phyloP scores from a whole-genome alignment of 2,797 vertebrate genomes.

The Nannoperca australis region DNA sequence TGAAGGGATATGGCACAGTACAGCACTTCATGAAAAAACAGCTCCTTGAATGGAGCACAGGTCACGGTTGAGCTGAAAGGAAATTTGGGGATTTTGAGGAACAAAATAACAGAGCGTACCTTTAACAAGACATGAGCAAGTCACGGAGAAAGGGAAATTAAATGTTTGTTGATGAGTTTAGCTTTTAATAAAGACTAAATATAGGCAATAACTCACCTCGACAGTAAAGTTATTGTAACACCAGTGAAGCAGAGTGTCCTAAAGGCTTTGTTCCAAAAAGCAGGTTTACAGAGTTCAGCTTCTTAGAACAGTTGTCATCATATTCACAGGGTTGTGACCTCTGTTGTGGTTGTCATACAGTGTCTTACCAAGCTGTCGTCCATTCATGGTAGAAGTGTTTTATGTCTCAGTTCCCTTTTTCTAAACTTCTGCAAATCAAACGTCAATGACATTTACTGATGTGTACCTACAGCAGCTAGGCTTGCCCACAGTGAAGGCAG shows the following conservation, averaged over 20 bases:
- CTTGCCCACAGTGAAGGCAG: slow-evolving; percentile 18
- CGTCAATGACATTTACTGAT: slow-evolving; percentile 26
- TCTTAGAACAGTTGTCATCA: neutral
- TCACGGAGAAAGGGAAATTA: neutral
- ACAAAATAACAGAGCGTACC: neutral
- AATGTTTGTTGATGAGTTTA: neutral
- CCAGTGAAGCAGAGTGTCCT: neutral
- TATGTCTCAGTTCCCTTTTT: slow-evolving; percentile 65
- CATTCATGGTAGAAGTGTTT: slow-evolving; percentile 37
- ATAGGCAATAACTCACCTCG: neutral
- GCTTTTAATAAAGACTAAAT: neutral
- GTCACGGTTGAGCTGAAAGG: slow-evolving; percentile 5
- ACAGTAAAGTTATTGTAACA: neutral
- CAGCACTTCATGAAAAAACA: slow-evolving; percentile 7
- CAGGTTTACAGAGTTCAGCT: slow-evolving; percentile 1
- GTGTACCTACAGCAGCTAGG: neutral
- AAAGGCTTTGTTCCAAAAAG: slow-evolving; percentile 16
- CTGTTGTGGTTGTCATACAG: neutral
- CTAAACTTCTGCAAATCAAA: slow-evolving; percentile 53
- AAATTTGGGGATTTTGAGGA: slow-evolving; percentile 10
- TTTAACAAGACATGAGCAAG: neutral
- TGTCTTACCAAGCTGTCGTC: slow-evolving; percentile 6
- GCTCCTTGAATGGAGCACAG: slow-evolving; percentile 9
- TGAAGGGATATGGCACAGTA: neutral
- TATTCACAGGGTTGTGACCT: slow-evolving; percentile 7